Conservation (phyloP, 2,888 invertebrate genomes). For the Poecilobothrus nobilitatus region DNA sequence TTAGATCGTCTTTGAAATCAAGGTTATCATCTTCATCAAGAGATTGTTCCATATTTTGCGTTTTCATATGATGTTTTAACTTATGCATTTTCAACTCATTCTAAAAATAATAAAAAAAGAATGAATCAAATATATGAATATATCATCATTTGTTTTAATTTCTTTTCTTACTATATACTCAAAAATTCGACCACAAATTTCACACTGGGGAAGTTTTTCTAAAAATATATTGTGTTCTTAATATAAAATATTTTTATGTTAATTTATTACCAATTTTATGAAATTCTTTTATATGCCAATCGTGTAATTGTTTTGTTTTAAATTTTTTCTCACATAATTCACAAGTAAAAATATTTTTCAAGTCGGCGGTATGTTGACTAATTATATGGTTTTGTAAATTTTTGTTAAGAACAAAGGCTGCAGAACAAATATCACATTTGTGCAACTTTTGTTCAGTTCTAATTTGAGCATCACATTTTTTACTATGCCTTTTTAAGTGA, state of each 20-base stretch:
- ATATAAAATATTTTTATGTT: too few relatives aligned
- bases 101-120: not conserved
- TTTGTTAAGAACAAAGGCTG: slow-evolving; percentile 52
- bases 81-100: not conserved
- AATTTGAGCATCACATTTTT: slow-evolving; percentile 51
- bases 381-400: slow-evolving; percentile 50
- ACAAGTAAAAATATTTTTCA: slow-evolving; percentile 31
- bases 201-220: slow-evolving; percentile 13
- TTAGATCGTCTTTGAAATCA: too few relatives aligned
- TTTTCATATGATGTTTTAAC: not conserved
- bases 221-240: not conserved
- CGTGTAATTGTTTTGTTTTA: slow-evolving; percentile 22
- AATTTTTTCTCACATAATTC: slow-evolving; percentile 49
- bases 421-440: slow-evolving; percentile 49
- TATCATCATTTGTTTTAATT: not conserved
- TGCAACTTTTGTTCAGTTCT: slow-evolving; percentile 50
- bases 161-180: not conserved
- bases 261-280: not conserved
- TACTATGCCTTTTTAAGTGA: slow-evolving; percentile 22
- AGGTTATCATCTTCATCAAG: too few relatives aligned
- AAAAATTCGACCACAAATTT: slow-evolving; percentile 7
- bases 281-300: not conserved
- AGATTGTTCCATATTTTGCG: too few relatives aligned
- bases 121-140: not conserved
- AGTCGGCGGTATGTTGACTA: slow-evolving; percentile 52